Evolutionary conservation across 2,888 invertebrate species (phyloP), one percentile per base, ranked within the genome.

Genomic region (Elegia similella): DNA sequence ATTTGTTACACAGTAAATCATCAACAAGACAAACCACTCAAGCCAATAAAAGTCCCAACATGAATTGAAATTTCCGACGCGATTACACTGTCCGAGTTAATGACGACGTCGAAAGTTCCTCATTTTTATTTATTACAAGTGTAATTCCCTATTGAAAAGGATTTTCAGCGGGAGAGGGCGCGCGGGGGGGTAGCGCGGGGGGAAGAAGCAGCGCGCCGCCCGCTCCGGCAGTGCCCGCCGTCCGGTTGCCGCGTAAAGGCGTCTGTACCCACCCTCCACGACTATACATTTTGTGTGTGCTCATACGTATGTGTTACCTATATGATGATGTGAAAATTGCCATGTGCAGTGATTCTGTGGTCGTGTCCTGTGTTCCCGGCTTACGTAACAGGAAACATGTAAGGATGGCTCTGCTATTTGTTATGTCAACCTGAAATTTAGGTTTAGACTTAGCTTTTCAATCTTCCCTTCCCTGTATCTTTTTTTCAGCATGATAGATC

Each of bases 251-350:
- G 48, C 15, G 47, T 29, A 42, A 42, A 48, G 16, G 29, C 47
- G 55, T 55, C 23, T 55, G 42, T 30, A 7, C 2, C 43, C 5
- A 16, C 42, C 48, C 29, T 42, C 16, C 23, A 13, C 29, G 30
- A 44, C 16, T 46, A 15, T 38, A 38, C 1, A 34, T 34, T 52
- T 34, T 34, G 38, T 42, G 16, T 48, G 56, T 56, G 56, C 29
- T 32, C 34, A 44, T 46, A 46, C 47, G 34, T 46, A 47, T 47
- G 48, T 56, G 56, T 56, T 42, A 48, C 29, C 34, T 38, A 55
- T 34, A 55, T 44, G 30, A 44, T 55, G 17, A 63, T 74, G 75
- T 80, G 78, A 75, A 73, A 75, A 73, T 78, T 75, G 80, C 75
- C 75, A 73, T 79, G 73, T 76, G 75, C 44, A 16, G 54, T 55